These are phyloP conservation scores for Catocala nupta DNA, from an alignment of 2,888 invertebrate species.

Conservation along the genomic window DNA sequence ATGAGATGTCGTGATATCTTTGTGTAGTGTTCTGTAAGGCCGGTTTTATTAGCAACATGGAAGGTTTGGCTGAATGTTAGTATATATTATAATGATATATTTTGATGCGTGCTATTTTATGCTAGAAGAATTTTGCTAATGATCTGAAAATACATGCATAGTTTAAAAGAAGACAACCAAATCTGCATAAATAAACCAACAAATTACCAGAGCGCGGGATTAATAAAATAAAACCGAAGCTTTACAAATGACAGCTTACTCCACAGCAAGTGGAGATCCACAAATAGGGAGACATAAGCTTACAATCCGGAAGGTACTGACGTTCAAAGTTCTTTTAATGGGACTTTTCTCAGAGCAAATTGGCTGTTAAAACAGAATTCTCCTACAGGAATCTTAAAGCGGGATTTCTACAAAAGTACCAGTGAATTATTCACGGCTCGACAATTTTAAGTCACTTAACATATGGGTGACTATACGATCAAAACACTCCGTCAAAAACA, in stretches of 20 bases:
- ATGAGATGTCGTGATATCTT: too few relatives aligned
- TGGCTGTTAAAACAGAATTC: constrained; percentile 52
- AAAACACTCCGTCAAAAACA: constrained; percentile 69
- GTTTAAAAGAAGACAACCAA: too few relatives aligned
- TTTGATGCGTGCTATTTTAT: too few relatives aligned
- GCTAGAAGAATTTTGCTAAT: too few relatives aligned
- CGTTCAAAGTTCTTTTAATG: constrained; percentile 51
- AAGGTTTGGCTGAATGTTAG: too few relatives aligned
- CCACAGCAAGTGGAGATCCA: constrained; percentile 35
- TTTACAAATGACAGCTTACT: constrained; percentile 33
- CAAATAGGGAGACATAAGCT: constrained; percentile 48
- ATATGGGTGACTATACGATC: constrained; percentile 71
- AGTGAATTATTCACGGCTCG: constrained; percentile 66
- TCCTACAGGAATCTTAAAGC: constrained; percentile 39
- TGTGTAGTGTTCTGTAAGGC: too few relatives aligned
- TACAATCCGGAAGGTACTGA: constrained; percentile 43
- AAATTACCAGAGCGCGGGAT: not conserved
- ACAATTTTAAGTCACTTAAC: constrained; percentile 67
- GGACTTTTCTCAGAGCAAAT: constrained; percentile 46
- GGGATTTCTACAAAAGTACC: constrained; percentile 43
- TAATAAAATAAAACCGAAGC: constrained; percentile 23
- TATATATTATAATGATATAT: too few relatives aligned
- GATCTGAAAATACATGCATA: too few relatives aligned
- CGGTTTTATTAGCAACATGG: too few relatives aligned
- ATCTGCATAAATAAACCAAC: not conserved